A percentile compares a stretch with the other conserved stretches of the same genome.
These are phyloP conservation scores for Monomorium pharaonis DNA, from an alignment of 1,140 invertebrate genomes.

Conservation along the genomic window DNA sequence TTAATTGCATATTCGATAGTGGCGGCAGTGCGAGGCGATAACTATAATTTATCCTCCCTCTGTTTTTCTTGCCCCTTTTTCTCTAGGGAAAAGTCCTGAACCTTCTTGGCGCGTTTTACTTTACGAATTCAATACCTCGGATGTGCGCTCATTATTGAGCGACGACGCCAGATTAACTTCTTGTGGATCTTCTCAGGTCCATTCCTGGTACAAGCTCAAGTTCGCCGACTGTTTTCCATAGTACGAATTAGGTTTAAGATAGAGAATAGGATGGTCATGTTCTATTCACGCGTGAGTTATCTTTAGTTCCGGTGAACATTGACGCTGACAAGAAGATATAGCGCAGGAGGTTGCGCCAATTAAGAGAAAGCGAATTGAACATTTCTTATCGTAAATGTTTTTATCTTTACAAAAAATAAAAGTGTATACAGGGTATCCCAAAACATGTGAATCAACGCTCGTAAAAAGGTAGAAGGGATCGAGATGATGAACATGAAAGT, in stretches of 20 bases:
- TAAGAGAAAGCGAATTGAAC: not conserved
- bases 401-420: not conserved
- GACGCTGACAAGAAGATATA: not conserved
- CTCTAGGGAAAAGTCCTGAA: constrained; percentile 22
- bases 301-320: constrained; percentile 22
- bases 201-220: constrained; percentile 29
- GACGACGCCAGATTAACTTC: constrained; percentile 71
- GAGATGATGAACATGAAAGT: no score
- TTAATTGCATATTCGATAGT: constrained; percentile 83
- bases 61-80: constrained; percentile 20
- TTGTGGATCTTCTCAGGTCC: constrained; percentile 51
- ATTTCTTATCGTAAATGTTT: not conserved
- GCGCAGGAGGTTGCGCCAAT: not conserved
- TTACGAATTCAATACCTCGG: constrained; percentile 73
- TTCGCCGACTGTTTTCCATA: constrained; percentile 43
- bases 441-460: no score
- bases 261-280: constrained; percentile 30
- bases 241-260: constrained; percentile 29
- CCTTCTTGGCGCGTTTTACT: constrained; percentile 27
- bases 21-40: constrained; percentile 59
- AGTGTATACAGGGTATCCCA: no score
- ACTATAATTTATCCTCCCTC: constrained; percentile 75
- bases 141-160: constrained; percentile 79
- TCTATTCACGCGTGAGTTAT: constrained; percentile 43
- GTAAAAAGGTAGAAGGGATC: no score